Base-by-base conservation (phyloP, 1,140 invertebrate genomes). In the Aphis craccivora region DNA sequence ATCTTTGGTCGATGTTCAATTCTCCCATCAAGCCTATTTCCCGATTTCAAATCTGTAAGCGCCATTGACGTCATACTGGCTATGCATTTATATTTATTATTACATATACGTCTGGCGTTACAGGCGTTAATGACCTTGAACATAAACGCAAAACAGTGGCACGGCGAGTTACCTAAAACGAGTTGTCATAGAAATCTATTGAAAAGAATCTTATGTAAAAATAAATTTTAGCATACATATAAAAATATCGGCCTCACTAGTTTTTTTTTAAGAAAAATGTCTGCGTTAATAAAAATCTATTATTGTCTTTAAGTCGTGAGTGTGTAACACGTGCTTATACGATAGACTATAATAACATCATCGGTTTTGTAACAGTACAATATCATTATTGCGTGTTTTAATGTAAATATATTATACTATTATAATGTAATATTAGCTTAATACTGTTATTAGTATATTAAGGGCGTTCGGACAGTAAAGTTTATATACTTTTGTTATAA, bases 91-190 rank as follows among this genome's bases (percentile, higher is more conserved):
- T 37, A 22, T 35, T 83, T 37, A 83, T 37, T 83, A 37, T 35
- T 76, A 76, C 18, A n/a, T 81, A 35, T 81, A 81, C 20, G 76
- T 81, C n/a, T 81, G 76, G 81, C 8, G 40, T 43, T 86, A 23
- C 40, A 40, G 40, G 83, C 83, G 83, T 86, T 43, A 86, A 43
- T 86, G 83, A 43, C 83, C 83, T 86, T 86, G 83, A 86, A 40
- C 30, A 40, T 86, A 86, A 43, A 86, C 83, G 83, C 40, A 8
- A 43, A 86, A 30, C 37, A 25, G 40, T 86, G 20, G 81, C 35
- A 22, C 76, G n/a, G 76, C 35, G 81, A 37, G 81, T 83, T 86
- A 86, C 83, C 83, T 86, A 86, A 43, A 83, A 84, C 35, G 35
- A 84, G 35, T 84, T 40, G 81, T 84, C 81, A 84, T 40, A 84